Base-by-base conservation (phyloP, 2,797 vertebrate genomes). In the Sebastes itinus region DNA sequence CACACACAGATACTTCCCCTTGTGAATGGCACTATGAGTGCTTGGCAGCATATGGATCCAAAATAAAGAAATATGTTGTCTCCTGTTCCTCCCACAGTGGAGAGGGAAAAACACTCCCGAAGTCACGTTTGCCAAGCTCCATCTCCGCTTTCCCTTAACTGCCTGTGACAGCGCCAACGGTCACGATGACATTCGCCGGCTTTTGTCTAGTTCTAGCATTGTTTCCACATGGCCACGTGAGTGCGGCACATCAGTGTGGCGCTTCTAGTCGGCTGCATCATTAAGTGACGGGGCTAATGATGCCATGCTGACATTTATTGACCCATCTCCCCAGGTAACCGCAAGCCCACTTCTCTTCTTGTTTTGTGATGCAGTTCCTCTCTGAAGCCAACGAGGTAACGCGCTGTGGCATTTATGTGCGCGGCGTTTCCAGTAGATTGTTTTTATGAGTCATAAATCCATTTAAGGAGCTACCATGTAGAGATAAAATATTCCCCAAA, bases 361-460 rank as follows among this genome's bases (percentile, higher is more conserved):
- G 76, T 80, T 84, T 75, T 54, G 73, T 84, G 82, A 85, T 81
- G 67, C 68, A 61, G 70, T 73, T 80, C 62, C 72, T 82, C 60
- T 87, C 72, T 11, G 71, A 86, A 77, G 58, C 35, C 72, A 81
- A 72, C 27, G 52, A 80, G 73, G 80, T 81, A 87, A 85, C 69
- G 59, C 27, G 4, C 22, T 6, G 54, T 87, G 82, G 83, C 82
- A 82, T 92, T 90, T 85, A 81, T 82, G 55, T 56, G 59, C 49
- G 16, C 33, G 2, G 14, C 18, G 22, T 75, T 69, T 91, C 70
- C 77, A 84, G 63, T 72, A 80, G 83, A 87, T 92, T 82, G 82
- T 84, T 85, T 92, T 91, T 90, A 90, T 89, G 91, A 91, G 82
- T 82, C 81, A 89, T 92, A 87, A 93, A 95, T 92, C 87, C 81